Evolutionary conservation across 2,888 invertebrate species (phyloP).

Genomic region (Mantis religiosa): DNA sequence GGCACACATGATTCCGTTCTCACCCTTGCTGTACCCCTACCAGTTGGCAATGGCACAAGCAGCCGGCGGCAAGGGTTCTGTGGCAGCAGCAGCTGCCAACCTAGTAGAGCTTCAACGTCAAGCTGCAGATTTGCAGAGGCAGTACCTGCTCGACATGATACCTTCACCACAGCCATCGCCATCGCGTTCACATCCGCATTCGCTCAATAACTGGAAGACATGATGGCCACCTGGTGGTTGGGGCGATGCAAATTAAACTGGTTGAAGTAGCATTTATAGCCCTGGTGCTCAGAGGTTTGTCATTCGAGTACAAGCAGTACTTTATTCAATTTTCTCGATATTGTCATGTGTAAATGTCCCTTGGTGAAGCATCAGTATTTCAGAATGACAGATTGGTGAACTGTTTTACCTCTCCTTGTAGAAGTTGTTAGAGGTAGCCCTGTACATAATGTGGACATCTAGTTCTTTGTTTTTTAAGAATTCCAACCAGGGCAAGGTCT

Average conservation of each 20-base stretch:
- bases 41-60: constrained; percentile 63
- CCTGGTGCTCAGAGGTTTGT: not conserved
- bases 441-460: not conserved
- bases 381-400: not conserved
- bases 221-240: constrained; percentile 42
- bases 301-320: not conserved
- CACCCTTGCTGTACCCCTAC: constrained; percentile 82
- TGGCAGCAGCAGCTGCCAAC: constrained; percentile 29
- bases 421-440: not conserved
- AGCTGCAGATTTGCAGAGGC: constrained; percentile 84
- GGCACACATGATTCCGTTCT: constrained; percentile 86
- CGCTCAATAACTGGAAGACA: constrained; percentile 58
- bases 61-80: constrained; percentile 25
- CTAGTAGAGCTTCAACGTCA: constrained; percentile 72
- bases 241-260: not conserved
- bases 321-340: not conserved
- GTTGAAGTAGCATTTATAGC: not conserved
- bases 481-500: not conserved
- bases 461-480: not conserved
- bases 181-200: constrained; percentile 27
- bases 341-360: not conserved
- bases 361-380: not conserved
- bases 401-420: not conserved
- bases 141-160: constrained; percentile 95
- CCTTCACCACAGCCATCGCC: constrained; percentile 47